These are phyloP conservation scores for Procavia capensis DNA, from an alignment of 2,113 vertebrate species.

Conservation along the genomic window DNA sequence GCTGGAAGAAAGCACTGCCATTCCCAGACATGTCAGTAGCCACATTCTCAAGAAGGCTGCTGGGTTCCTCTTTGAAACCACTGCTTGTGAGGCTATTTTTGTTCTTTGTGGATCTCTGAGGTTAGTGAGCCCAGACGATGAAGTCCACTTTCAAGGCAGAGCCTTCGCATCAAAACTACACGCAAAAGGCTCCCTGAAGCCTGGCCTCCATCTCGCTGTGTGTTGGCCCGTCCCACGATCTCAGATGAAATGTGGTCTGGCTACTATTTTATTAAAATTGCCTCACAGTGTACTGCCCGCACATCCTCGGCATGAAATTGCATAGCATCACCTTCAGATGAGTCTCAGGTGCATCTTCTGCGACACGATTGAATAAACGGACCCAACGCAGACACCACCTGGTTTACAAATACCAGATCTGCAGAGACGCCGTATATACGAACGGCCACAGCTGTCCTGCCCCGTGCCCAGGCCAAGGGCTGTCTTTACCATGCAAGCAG, in stretches of 20 bases:
- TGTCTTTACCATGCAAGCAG: background rate
- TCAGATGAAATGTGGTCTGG: conserved; percentile 65
- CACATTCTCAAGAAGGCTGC: conserved; percentile 46
- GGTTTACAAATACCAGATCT: conserved; percentile 52
- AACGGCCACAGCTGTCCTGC: background rate
- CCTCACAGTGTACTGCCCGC: conserved; percentile 41
- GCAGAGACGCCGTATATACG: background rate
- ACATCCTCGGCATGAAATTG: conserved; percentile 56
- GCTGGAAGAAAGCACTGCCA: conserved; percentile 46
- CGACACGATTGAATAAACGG: conserved; percentile 42
- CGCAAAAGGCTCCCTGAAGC: conserved; percentile 48
- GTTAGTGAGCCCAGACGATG: conserved; percentile 46
- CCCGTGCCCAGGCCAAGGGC: background rate
- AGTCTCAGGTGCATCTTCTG: conserved; percentile 48
- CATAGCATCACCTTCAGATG: conserved; percentile 53
- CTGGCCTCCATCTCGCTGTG: conserved; percentile 46
- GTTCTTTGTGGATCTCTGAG: conserved; percentile 39
- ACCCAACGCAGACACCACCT: background rate
- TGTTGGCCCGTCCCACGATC: conserved; percentile 47
- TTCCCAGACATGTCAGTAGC: conserved; percentile 35
- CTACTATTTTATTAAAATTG: conserved; percentile 62
- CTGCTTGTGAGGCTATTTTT: conserved; percentile 52
- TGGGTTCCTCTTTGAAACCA: conserved; percentile 48
- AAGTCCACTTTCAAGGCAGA: conserved; percentile 51
- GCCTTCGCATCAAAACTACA: conserved; percentile 63